Conservation (phyloP, 1,140 invertebrate species). For the Pseudomyrmex sp. region DNA sequence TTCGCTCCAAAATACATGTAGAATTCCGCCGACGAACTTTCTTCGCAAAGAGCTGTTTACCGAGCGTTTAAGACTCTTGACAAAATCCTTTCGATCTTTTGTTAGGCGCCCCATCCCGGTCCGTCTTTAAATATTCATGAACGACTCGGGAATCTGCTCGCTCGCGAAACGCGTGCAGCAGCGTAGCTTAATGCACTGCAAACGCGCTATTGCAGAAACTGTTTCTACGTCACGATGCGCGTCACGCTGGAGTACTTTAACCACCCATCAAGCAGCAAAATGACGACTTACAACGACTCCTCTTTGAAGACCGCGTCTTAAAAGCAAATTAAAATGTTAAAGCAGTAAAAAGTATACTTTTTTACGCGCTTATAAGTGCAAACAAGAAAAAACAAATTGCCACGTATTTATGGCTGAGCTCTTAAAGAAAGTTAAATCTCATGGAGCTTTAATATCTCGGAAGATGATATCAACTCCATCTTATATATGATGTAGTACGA, state of each 20-base stretch:
- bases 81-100: conserved; percentile 39
- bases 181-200: conserved; percentile 40
- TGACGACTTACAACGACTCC: conserved; percentile 14
- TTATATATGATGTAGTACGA: neutral
- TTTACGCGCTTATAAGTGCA: neutral
- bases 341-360: neutral
- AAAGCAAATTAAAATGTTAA: conserved; percentile 44
- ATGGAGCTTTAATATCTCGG: no score
- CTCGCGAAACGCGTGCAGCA: conserved; percentile 55
- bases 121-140: conserved; percentile 72
- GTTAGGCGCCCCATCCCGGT: conserved; percentile 18
- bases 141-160: conserved; percentile 66
- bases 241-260: conserved; percentile 38
- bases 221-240: conserved; percentile 26
- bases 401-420: neutral
- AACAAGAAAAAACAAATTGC: neutral
- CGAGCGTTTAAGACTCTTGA: conserved; percentile 15
- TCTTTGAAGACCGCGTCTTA: conserved; percentile 1
- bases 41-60: conserved; percentile 19
- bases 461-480: no score
- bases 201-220: conserved; percentile 29
- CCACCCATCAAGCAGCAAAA: conserved; percentile 18
- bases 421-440: no score
- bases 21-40: conserved; percentile 34
- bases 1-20: conserved; percentile 10